Percentiles rank a stretch among this genome's conserved stretches.
phyloP scores from a whole-genome alignment of 2,888 invertebrate species.

The Dicyrtoma fusca region DNA sequence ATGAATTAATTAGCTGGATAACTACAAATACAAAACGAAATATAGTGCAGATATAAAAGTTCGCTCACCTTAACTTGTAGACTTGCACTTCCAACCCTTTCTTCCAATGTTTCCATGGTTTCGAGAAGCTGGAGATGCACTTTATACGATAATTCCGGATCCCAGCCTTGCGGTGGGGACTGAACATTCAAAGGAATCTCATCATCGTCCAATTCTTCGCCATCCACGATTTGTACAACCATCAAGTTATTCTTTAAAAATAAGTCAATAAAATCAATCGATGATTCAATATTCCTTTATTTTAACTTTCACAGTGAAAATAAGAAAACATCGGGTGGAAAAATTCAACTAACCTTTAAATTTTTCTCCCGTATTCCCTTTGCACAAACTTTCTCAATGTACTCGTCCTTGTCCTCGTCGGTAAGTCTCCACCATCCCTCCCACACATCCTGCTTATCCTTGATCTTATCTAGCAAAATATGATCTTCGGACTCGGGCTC shows the following conservation, averaged over 20 bases:
- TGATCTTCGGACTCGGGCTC: constrained; percentile 48
- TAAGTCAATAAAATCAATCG: too few relatives aligned
- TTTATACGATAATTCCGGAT: constrained; percentile 72
- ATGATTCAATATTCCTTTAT: too few relatives aligned
- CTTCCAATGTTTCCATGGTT: constrained; percentile 84
- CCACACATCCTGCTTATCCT: constrained; percentile 38
- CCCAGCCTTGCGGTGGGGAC: constrained; percentile 64
- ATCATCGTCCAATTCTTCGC: constrained; percentile 45
- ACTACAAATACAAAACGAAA: not conserved
- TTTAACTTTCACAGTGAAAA: too few relatives aligned
- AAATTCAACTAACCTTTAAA: constrained; percentile 37
- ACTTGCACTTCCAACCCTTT: constrained; percentile 76
- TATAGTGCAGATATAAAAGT: too few relatives aligned
- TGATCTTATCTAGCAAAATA: constrained; percentile 38
- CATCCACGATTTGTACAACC: constrained; percentile 33
- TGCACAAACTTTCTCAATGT: constrained; percentile 35
- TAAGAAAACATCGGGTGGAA: too few relatives aligned
- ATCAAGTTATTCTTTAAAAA: constrained; percentile 27
- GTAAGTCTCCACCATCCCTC: constrained; percentile 41
- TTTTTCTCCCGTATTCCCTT: constrained; percentile 46
- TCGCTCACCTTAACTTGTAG: constrained; percentile 77
- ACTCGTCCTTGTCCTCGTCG: constrained; percentile 32
- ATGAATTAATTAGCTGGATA: not conserved
- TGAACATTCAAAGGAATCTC: constrained; percentile 39
- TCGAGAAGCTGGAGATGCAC: constrained; percentile 78